phyloP scores from a whole-genome alignment of 2,797 vertebrate genomes.

The Spea hammondii region DNA sequence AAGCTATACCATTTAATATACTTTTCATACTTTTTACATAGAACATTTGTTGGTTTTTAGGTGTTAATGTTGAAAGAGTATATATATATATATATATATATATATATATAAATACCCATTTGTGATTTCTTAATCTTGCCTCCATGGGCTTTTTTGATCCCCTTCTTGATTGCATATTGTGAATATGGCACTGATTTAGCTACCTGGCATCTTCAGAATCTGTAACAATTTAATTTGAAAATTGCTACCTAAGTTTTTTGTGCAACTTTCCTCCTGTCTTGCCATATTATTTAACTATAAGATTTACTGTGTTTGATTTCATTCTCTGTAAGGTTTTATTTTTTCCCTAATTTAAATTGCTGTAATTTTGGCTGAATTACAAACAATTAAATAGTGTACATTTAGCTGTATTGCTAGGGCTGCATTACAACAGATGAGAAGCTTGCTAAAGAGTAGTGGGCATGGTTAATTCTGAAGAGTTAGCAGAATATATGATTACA shows the following conservation, averaged over 20 bases:
- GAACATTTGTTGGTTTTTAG: too few species aligned
- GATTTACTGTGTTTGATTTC: slow-evolving; percentile 15
- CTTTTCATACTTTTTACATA: too few species aligned
- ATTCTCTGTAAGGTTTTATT: background rate
- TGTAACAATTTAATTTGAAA: background rate
- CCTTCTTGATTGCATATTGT: background rate
- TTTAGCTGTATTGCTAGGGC: slow-evolving; percentile 29
- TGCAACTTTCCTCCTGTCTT: background rate
- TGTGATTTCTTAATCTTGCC: too few species aligned
- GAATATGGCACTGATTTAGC: background rate
- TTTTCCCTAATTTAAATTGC: slow-evolving; percentile 9
- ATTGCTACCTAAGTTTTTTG: background rate
- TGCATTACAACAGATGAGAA: slow-evolving; percentile 20
- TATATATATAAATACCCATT: too few species aligned
- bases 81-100: too few species aligned
- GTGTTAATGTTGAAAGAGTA: too few species aligned
- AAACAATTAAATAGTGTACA: slow-evolving; percentile 38
- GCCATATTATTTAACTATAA: slow-evolving; percentile 8
- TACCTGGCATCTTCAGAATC: background rate
- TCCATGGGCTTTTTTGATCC: too few species aligned
- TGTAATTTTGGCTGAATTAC: slow-evolving; percentile 21
- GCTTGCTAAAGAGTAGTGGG: slow-evolving; percentile 4
- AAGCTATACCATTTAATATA: too few species aligned
- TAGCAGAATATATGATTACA: background rate
- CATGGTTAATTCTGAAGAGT: slow-evolving; percentile 7